phyloP scores from a whole-genome alignment of 2,888 invertebrate genomes.

The Brachynemurus nebulosus region DNA sequence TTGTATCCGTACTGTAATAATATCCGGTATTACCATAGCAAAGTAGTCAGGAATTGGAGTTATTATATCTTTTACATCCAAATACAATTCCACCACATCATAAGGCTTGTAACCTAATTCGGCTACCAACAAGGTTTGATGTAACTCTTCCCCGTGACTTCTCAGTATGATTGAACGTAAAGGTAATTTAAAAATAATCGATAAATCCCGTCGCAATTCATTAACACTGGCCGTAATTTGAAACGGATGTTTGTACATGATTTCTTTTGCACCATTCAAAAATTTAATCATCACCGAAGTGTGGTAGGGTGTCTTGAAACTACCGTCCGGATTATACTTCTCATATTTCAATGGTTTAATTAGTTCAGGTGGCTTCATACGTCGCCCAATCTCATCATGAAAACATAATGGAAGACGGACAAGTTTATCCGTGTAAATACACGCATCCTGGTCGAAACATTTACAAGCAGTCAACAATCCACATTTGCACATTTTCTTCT shows the following conservation, averaged over 20 bases:
- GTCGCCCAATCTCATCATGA: neutral
- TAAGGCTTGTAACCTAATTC: constrained; percentile 25
- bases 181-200: constrained; percentile 17
- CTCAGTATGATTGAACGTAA: constrained; percentile 14
- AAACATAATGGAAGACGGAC: neutral
- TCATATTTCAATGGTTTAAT: constrained; percentile 2
- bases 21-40: constrained; percentile 32
- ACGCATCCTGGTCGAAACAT: neutral
- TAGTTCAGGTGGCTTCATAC: neutral
- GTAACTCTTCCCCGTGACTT: constrained; percentile 21
- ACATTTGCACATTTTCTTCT: neutral
- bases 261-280: constrained; percentile 11
- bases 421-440: neutral
- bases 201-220: constrained; percentile 18
- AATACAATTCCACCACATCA: constrained; percentile 19
- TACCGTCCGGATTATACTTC: neutral
- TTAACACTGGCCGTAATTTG: constrained; percentile 16
- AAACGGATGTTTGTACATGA: constrained; percentile 19
- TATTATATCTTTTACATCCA: constrained; percentile 10
- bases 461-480: neutral
- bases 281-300: constrained; percentile 19
- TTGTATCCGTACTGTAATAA: constrained; percentile 38
- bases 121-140: constrained; percentile 22
- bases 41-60: constrained; percentile 13
- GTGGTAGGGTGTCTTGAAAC: neutral